A percentile compares a stretch with the other conserved stretches of the same genome.
Evolutionary conservation across 2,888 invertebrate species (phyloP).

Genomic region (Tenthredo mesomela): DNA sequence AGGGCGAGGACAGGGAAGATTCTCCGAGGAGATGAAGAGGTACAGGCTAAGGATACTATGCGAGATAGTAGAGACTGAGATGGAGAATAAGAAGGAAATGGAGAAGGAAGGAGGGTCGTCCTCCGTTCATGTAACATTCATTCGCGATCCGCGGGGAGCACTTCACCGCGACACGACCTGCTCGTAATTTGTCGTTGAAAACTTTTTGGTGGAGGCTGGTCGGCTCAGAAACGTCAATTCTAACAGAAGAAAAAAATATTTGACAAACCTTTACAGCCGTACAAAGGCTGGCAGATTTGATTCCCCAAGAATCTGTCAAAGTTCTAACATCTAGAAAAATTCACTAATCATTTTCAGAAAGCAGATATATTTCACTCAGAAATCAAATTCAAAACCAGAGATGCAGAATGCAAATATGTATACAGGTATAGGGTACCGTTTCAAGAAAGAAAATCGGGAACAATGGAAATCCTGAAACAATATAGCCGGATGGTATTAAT

Average conservation of each 20-base stretch:
- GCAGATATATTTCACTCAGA: background rate
- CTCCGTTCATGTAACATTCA: conserved; percentile 62
- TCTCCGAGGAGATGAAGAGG: conserved; percentile 35
- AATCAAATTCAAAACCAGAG: background rate
- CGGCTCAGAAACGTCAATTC: conserved; percentile 13
- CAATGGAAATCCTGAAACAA: conserved; percentile 31
- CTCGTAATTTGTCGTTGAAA: conserved; percentile 58
- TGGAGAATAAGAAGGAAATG: background rate
- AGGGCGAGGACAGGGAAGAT: conserved; percentile 27
- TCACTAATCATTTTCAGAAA: background rate
- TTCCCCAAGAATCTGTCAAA: background rate
- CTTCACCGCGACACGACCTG: conserved; percentile 58
- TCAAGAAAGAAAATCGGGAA: conserved; percentile 18
- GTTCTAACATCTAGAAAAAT: background rate
- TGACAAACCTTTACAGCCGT: background rate
- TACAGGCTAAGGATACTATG: background rate
- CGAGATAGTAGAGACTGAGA: conserved; percentile 2
- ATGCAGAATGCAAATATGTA: background rate
- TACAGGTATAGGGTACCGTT: background rate
- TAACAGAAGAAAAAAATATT: background rate
- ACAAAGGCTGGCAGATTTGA: background rate
- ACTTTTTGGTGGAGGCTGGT: conserved; percentile 4
- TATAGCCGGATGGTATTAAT: conserved; percentile 37
- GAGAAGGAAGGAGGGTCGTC: conserved; percentile 20
- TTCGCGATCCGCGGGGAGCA: conserved; percentile 61